phyloP scores from a whole-genome alignment of 2,888 invertebrate genomes.

The Parthenolecanium corni region DNA sequence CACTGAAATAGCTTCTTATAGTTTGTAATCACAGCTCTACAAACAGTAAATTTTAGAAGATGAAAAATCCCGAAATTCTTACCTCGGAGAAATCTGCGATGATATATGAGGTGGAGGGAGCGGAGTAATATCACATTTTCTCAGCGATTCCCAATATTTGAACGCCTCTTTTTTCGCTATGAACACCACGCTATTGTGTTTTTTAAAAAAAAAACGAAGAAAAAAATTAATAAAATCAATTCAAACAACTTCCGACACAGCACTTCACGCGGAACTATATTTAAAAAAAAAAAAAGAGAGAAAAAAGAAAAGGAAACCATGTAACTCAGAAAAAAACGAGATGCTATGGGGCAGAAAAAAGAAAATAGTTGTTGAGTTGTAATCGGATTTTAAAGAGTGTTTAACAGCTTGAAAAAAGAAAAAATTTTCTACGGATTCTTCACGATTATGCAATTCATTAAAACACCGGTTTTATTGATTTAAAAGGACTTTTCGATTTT shows the following conservation, averaged over 20 bases:
- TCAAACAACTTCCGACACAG: too few species aligned
- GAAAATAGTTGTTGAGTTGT: not conserved
- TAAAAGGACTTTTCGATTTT: not conserved
- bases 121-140: constrained; percentile 34
- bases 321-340: not conserved
- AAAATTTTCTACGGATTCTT: too few species aligned
- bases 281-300: too few species aligned
- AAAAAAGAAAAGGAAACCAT: constrained; percentile 10
- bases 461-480: not conserved
- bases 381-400: constrained; percentile 15
- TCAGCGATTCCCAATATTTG: constrained; percentile 40
- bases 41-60: too few species aligned
- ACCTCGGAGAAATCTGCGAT: constrained; percentile 35
- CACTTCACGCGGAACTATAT: too few species aligned
- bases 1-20: too few species aligned
- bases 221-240: not conserved
- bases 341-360: not conserved
- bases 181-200: constrained; percentile 44
- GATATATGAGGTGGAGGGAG: constrained; percentile 30
- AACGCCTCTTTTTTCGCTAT: constrained; percentile 46
- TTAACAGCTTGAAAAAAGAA: not conserved
- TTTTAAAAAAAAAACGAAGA: not conserved
- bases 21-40: too few species aligned
- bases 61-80: too few species aligned
- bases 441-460: too few species aligned